Evolutionary conservation across 2,113 vertebrate species (phyloP).

Genomic region (Gymnorhina tibicen): DNA sequence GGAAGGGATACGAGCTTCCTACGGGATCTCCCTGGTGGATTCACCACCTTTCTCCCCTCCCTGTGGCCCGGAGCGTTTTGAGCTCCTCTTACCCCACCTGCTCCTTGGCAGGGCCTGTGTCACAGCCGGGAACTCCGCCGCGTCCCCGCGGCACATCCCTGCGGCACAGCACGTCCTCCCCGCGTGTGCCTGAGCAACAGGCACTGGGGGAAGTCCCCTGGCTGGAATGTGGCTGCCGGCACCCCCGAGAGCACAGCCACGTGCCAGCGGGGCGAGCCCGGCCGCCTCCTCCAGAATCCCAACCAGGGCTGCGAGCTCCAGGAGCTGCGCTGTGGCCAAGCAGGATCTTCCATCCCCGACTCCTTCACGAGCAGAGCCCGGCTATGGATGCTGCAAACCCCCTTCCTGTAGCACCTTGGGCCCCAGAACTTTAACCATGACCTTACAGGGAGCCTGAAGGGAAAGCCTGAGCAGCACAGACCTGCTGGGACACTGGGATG

Average conservation of each 20-base stretch:
- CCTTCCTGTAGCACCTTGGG: background rate
- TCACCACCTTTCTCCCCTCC: background rate
- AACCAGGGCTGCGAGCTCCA: background rate
- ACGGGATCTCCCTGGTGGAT: accelerated
- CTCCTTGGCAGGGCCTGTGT: background rate
- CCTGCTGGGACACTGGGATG: background rate
- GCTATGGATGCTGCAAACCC: accelerated
- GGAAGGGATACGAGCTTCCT: background rate
- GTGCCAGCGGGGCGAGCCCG: background rate
- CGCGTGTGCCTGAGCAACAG: background rate
- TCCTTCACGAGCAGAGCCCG: background rate
- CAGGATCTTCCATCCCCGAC: background rate
- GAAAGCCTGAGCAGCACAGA: background rate
- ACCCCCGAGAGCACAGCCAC: background rate
- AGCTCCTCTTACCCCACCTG: background rate
- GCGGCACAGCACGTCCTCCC: background rate
- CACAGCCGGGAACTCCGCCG: background rate
- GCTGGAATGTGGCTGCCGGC: background rate
- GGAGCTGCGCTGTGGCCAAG: background rate
- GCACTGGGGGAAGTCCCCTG: background rate
- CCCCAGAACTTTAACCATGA: background rate
- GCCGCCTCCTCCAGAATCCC: background rate
- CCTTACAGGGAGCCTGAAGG: background rate
- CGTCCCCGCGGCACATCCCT: accelerated
- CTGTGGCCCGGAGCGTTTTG: background rate